Conservation (phyloP, 2,888 invertebrate species). For the Dolomedes plantarius region DNA sequence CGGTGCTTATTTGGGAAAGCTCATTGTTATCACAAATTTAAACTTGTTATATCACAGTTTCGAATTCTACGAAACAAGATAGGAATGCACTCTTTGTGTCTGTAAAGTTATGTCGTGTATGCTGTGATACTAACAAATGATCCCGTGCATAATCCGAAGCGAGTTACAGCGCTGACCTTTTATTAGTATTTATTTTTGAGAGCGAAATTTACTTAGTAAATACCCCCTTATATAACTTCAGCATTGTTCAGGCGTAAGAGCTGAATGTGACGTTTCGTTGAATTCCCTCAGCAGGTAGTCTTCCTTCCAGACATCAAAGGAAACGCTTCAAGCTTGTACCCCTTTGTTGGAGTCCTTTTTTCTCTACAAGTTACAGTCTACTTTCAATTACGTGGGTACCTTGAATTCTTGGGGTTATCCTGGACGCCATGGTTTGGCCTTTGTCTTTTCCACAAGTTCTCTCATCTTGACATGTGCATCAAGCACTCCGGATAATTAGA, state of each 20-base stretch:
- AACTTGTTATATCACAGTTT: too few species aligned
- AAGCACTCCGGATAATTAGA: not conserved
- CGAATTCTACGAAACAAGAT: too few species aligned
- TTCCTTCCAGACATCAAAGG: constrained; percentile 14
- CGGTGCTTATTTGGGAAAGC: too few species aligned
- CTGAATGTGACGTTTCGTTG: not conserved
- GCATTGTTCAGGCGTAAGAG: not conserved
- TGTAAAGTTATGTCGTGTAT: too few species aligned
- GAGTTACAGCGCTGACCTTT: too few species aligned
- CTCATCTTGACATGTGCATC: not conserved
- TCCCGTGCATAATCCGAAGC: too few species aligned
- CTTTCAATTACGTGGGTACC: not conserved
- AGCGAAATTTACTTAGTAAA: not conserved
- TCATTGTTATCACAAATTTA: too few species aligned
- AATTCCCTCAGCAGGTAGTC: constrained; percentile 35
- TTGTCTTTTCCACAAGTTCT: not conserved
- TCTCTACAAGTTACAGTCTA: not conserved
- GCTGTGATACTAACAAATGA: too few species aligned
- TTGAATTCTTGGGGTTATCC: not conserved
- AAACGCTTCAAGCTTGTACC: not conserved
- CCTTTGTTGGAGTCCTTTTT: not conserved
- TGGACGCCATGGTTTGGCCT: not conserved
- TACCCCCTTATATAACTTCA: not conserved
- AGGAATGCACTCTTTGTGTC: too few species aligned
- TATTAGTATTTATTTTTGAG: too few species aligned